A percentile compares a stretch with the other conserved stretches of the same genome.
phyloP scores from a whole-genome alignment of 2,888 invertebrate genomes.

The Limnephilus rhombicus region DNA sequence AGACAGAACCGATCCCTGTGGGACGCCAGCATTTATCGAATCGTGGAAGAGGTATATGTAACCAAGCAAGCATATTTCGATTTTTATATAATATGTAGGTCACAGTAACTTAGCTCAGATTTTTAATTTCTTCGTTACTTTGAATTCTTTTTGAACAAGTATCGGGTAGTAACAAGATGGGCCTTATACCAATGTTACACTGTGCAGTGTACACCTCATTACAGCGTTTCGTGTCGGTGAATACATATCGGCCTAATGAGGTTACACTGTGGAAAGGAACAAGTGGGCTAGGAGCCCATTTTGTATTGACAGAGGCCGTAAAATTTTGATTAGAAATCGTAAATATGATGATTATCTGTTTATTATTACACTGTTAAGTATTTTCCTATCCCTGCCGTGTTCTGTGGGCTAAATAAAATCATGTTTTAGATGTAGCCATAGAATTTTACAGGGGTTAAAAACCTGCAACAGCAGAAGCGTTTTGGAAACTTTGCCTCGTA shows the following conservation, averaged over 20 bases:
- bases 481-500: neutral
- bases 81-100: neutral
- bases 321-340: conserved; percentile 35
- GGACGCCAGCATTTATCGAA: too few relatives aligned
- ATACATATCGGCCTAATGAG: conserved; percentile 8
- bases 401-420: neutral
- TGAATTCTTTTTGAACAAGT: neutral
- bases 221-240: neutral
- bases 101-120: neutral
- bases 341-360: conserved; percentile 25
- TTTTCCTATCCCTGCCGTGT: neutral
- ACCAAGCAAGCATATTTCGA: too few relatives aligned
- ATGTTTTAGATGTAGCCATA: conserved; percentile 1
- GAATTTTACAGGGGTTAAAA: neutral
- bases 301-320: conserved; percentile 5
- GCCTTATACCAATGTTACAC: neutral
- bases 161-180: neutral
- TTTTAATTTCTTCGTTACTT: neutral
- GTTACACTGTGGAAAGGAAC: neutral
- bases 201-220: conserved; percentile 11
- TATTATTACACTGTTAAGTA: conserved; percentile 1
- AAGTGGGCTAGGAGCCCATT: neutral
- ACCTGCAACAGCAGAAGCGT: neutral
- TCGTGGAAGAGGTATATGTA: too few relatives aligned
- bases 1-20: too few relatives aligned